Base-by-base conservation (phyloP, 2,797 vertebrate genomes). In the Ptychadena robeensis region DNA sequence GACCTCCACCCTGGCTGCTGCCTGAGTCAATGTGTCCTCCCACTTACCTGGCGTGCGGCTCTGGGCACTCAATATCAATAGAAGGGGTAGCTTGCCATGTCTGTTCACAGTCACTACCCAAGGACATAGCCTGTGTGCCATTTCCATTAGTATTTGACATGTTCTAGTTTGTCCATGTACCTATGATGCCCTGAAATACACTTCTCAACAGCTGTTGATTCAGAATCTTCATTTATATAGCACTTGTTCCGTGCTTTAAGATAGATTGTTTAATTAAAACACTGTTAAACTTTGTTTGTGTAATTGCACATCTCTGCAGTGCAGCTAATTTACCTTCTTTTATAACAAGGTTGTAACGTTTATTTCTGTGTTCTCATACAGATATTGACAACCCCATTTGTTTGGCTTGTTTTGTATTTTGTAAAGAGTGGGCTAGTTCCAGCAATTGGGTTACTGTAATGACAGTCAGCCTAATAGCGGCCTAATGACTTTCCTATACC, bases 401-500 rank as follows among this genome's bases (percentile, higher is more conserved):
- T 53, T 35, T 57, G n/a, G 57, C 37, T 38, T 25, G 67, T 69
- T 37, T 10, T 57, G 64, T 78, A 22, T 61, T 78, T 53, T 35
- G 18, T 53, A 9, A 61, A 25, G 12, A 5, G 4, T 61, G 35
- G 18, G 35, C 35, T 75, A 59, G 71, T 8, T 7, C 9, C 7
- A 69, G 28, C 59, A n/a, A 59, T 75, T 32, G 28, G 37, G 30
- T 38, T 78, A 1, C 38, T 76, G 38, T 65, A 61, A 27, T 31
- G 34, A 69, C 80, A 59, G 59, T 75, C 69, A 64, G 44, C 53
- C 25, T 77, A 82, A 82, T 77, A 61, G 67, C 74, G 34, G 18
- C 30, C 35, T 70, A 82, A 82, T 82, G 65, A 71, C 57, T 67
- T 63, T 71, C 32, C 44, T 81, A 75, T 64, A 77, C 65, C 38